Evolutionary conservation across 2,113 vertebrate species (phyloP), one percentile per base, ranked within the genome.

Genomic region (Anolis sagrei): DNA sequence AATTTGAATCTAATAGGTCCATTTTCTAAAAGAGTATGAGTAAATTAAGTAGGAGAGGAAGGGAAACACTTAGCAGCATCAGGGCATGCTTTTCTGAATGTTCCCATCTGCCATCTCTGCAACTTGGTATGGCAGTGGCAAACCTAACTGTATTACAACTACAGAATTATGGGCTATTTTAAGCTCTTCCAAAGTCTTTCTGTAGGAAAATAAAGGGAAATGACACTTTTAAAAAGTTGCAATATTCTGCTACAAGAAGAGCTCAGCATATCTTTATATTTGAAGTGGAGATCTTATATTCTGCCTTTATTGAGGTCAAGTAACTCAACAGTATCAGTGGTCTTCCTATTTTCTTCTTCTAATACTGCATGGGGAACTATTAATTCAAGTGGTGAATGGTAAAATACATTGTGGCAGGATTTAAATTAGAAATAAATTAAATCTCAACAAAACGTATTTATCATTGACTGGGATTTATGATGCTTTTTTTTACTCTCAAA

Each of bases 401-500:
- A 92, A 79, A 85, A 92, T 49, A 86, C 1, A 29, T 84, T 92
- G 89, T 90, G 79, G 36, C 78, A 81, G 87, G 92, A 92, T 92
- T 92, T 88, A 91, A 90, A 94, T 92, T 72, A 88, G 85, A 74
- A 64, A 23, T 51, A 29, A 81, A 66, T 54, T 74, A 51, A 49
- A 80, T 75, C 39, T 25, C 58, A 29, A 23, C 70, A 74, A 80
- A 64, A 80, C 7, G 14, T 80, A 74, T 34, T 86, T 74, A 79
- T 74, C 21, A 49, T 16, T 73, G 36, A 61, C 54, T 73, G 48
- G 69, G 69, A 80, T 83, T 87, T 49, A 86, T 75, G n/a, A 93
- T 89, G 68, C 82, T 79, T 89, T 92, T 89, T 92, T 92, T 90
- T 49, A 51, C 79, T 70, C 77, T 91, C 76, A 80, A 70, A 80